Evolutionary conservation across 2,888 invertebrate species (phyloP).

Genomic region (Trichopoda pennipes): DNA sequence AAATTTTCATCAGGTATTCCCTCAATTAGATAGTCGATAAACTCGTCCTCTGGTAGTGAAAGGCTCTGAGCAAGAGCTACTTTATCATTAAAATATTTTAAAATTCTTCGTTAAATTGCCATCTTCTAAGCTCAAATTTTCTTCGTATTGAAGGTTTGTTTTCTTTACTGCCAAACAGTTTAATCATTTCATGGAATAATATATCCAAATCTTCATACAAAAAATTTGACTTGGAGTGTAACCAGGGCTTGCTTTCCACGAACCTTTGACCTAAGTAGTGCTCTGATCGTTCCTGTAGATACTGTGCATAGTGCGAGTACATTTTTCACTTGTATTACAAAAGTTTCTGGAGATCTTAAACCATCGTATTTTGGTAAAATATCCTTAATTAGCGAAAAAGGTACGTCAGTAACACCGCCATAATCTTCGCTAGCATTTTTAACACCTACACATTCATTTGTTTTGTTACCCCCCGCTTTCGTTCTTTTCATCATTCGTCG

Average conservation of each 20-base stretch:
- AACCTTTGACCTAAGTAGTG: conserved; percentile 17
- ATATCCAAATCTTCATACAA: conserved; percentile 34
- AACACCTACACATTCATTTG: background rate
- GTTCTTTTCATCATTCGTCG: background rate
- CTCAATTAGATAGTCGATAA: conserved; percentile 49
- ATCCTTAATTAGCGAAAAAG: conserved; percentile 26
- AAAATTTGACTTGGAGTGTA: conserved; percentile 57
- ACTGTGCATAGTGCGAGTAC: background rate
- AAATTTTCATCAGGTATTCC: conserved; percentile 52
- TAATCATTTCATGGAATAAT: conserved; percentile 29
- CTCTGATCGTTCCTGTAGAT: conserved; percentile 6
- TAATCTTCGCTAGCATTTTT: background rate
- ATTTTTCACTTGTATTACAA: conserved; percentile 25
- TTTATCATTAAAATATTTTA: conserved; percentile 23
- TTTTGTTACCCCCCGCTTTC: background rate
- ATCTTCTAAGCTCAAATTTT: conserved; percentile 43
- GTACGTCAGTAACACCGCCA: background rate
- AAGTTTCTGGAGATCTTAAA: background rate
- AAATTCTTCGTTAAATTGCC: conserved; percentile 35
- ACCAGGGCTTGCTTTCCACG: conserved; percentile 41
- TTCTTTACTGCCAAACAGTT: conserved; percentile 35
- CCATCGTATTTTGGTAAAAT: conserved; percentile 35
- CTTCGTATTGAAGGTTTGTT: conserved; percentile 11
- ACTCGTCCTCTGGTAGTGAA: background rate
- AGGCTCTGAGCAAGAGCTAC: background rate